Base-by-base conservation (phyloP, 2,797 vertebrate species). In the Gobio occitaniae region DNA sequence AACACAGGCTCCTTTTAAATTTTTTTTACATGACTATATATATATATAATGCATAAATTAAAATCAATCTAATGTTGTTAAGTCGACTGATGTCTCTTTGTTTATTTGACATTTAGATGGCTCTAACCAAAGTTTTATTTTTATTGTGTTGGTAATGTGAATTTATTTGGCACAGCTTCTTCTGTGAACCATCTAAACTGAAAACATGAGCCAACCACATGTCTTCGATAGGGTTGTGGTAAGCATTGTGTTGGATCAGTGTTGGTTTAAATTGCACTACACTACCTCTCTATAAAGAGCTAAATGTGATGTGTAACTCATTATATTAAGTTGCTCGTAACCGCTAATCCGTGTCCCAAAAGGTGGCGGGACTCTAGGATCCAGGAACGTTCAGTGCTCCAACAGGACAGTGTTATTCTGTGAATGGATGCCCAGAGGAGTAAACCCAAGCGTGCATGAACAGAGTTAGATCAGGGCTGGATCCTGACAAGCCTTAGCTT, bases 121-220 rank as follows among this genome's bases (percentile, higher is more conserved):
- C n/a, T 65, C 8, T 32, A 12, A 63, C 32, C 50, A 16, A 48
- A 11, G 5, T 36, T 17, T n/a, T 44, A 3, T 19, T 48, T 72
- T 4, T 63, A 13, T 75, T 54, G 29, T 48, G 4, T 65, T 17
- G n/a, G 19, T 25, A 47, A 5, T 47, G 15, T 47, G 59, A 19
- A n/a, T 47, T 29, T 63, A 29, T 63, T 63, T 48, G 38, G n/a
- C 56, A 47, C 38, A 63, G n/a, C n/a, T 21, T 78, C 59, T 82
- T 72, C 77, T 56, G 83, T 44, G 70, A 83, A 61, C 78, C 25
- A 32, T 76, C 36, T 77, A 85, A 86, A 84, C 68, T 82, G 59
- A 75, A 86, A 76, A 65, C 82, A 80, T 80, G 78, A 84, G 82
- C 44, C 54, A 25, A 59, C 50, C 78, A 79, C 74, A 70, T 83